Evolutionary conservation across 2,113 vertebrate genomes (phyloP).

Genomic region (Casuarius casuarius): DNA sequence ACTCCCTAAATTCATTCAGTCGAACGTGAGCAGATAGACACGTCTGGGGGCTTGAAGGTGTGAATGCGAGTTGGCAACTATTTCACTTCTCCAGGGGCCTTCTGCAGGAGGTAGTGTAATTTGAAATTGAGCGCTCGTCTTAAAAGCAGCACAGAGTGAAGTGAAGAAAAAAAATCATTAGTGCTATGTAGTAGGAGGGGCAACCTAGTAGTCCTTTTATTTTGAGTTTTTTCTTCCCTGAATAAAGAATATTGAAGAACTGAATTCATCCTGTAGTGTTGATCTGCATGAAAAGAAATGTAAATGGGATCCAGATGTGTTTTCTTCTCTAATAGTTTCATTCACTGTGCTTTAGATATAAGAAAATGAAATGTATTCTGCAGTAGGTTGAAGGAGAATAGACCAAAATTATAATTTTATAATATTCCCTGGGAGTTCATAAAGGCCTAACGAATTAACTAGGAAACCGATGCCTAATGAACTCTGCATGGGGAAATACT

Average conservation of each 20-base stretch:
- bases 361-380: constrained; percentile 47
- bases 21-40: background rate
- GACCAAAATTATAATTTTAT: constrained; percentile 68
- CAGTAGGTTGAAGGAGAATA: constrained; percentile 64
- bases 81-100: constrained; percentile 9
- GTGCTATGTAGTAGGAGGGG: background rate
- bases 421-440: constrained; percentile 68
- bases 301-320: constrained; percentile 64
- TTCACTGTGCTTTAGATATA: constrained; percentile 47
- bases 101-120: constrained; percentile 36
- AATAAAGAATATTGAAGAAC: constrained; percentile 27
- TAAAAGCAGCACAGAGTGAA: background rate
- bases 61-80: constrained; percentile 16
- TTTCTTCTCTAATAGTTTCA: constrained; percentile 59
- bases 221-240: background rate
- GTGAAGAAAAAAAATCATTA: background rate
- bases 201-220: background rate
- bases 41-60: background rate
- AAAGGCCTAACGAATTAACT: constrained; percentile 71
- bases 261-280: constrained; percentile 46
- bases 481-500: constrained; percentile 71
- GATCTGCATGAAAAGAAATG: constrained; percentile 55
- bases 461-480: constrained; percentile 69
- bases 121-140: background rate
- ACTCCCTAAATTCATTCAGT: background rate